Conservation (phyloP, 2,113 vertebrate genomes). For the Notechis scutatus region DNA sequence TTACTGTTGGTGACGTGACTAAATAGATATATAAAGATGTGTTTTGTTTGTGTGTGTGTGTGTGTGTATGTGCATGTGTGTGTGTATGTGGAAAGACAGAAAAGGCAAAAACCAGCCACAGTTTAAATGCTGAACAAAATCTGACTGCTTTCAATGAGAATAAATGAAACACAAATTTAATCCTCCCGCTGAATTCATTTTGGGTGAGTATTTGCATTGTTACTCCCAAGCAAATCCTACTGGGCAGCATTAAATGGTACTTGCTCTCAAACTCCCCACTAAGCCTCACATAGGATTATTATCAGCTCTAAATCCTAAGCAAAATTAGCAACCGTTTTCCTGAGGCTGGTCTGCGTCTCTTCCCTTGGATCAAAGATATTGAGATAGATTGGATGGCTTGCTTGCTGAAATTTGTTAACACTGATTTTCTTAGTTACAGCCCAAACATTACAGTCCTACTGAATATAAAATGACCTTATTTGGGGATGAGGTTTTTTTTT, state of each 20-base stretch:
- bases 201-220: background rate
- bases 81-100: background rate
- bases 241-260: background rate
- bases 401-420: background rate
- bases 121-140: background rate
- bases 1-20: constrained; percentile 48
- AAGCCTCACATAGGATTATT: background rate
- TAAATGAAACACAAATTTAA: background rate
- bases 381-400: background rate
- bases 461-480: background rate
- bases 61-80: background rate
- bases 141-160: background rate
- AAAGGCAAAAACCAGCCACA: background rate
- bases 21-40: background rate
- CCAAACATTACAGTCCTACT: background rate
- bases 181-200: background rate
- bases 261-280: background rate
- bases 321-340: background rate
- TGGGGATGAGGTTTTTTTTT: background rate
- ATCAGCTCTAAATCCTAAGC: background rate
- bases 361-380: background rate
- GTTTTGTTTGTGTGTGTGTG: background rate
- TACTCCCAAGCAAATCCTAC: background rate
- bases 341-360: background rate
- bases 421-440: background rate